Conservation (phyloP, 2,888 invertebrate genomes). For the Escarpia spicata region DNA sequence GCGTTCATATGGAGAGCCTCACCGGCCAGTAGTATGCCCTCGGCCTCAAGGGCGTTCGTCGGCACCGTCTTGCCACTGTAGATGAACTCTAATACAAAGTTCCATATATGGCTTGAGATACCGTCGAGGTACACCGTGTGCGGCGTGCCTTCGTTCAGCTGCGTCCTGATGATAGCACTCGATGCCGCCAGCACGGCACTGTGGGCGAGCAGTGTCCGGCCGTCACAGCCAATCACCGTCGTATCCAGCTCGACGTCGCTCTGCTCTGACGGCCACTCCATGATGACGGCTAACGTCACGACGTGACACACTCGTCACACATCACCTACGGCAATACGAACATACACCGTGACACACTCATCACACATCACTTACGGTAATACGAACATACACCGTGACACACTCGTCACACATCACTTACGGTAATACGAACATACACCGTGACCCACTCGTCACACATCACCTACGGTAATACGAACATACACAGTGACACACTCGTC, state of each 20-base stretch:
- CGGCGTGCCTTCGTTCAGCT: neutral
- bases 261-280: neutral
- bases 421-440: no score
- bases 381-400: no score
- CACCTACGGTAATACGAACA: neutral
- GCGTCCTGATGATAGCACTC: neutral
- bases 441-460: no score
- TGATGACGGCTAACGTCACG: neutral
- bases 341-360: neutral
- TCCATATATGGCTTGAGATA: neutral
- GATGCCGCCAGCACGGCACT: neutral
- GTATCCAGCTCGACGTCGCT: neutral
- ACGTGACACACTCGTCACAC: neutral
- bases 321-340: neutral
- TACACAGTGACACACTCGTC: neutral
- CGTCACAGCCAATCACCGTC: neutral
- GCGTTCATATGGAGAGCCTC: neutral
- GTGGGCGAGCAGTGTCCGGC: neutral
- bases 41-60: neutral
- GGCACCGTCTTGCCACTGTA: neutral
- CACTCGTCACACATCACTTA: no score
- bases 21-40: neutral
- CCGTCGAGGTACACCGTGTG: neutral
- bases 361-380: no score
- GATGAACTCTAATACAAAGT: neutral